Evolutionary conservation across 2,113 vertebrate genomes (phyloP).

Genomic region (Nannobrachium achirus): DNA sequence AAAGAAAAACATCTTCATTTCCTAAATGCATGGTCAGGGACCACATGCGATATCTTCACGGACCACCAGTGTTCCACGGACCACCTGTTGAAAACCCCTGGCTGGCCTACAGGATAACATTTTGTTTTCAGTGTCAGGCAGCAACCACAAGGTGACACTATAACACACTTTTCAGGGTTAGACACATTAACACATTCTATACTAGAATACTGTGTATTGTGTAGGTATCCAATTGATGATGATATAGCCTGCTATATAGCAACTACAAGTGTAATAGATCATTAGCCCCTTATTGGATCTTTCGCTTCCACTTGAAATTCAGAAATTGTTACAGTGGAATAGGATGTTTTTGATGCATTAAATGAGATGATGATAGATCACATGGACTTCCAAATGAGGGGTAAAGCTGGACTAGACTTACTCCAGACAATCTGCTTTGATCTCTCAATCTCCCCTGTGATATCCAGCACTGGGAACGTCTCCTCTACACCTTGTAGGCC

Average conservation of each 20-base stretch:
- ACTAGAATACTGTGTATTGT: neutral
- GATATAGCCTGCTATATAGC: too few relatives aligned
- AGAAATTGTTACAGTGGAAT: conserved; percentile 36
- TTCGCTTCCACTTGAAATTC: conserved; percentile 35
- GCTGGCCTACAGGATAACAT: too few relatives aligned
- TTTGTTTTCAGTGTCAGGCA: too few relatives aligned
- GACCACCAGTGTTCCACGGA: too few relatives aligned
- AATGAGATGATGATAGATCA: conserved; percentile 59
- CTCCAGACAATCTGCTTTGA: conserved; percentile 73
- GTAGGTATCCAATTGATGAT: too few relatives aligned
- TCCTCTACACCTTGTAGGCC: conserved; percentile 74
- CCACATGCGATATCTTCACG: too few relatives aligned
- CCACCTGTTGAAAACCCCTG: too few relatives aligned
- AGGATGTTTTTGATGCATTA: conserved; percentile 55
- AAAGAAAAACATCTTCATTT: too few relatives aligned
- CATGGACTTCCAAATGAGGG: conserved; percentile 75
- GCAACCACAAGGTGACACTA: conserved; percentile 66
- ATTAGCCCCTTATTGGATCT: conserved; percentile 41
- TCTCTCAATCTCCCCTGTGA: conserved; percentile 70
- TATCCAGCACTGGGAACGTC: conserved; percentile 56
- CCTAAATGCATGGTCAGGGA: too few relatives aligned
- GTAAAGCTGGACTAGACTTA: conserved; percentile 64
- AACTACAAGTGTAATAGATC: conserved; percentile 14
- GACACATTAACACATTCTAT: neutral
- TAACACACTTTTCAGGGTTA: conserved; percentile 13